Conservation (phyloP, 2,113 vertebrate species). For the Muntiacus reevesi region DNA sequence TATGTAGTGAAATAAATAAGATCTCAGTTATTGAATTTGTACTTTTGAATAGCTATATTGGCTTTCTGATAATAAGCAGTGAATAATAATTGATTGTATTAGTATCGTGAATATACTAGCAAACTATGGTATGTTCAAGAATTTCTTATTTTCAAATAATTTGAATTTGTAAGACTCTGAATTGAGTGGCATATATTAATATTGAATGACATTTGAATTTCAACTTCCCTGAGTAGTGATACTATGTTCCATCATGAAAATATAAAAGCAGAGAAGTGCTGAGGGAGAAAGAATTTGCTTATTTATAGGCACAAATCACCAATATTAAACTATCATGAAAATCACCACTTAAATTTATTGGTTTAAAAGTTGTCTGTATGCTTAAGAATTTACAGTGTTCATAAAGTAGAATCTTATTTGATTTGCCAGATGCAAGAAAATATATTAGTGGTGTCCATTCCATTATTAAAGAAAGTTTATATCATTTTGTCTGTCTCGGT, state of each 20-base stretch:
- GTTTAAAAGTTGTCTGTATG: neutral
- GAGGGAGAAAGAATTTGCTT: neutral
- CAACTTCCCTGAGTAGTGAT: neutral
- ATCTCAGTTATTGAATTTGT: neutral
- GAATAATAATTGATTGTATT: neutral
- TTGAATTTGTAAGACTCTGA: slow-evolving; percentile 3
- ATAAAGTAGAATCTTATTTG: slow-evolving; percentile 15
- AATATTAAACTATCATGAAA: neutral
- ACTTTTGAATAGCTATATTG: neutral
- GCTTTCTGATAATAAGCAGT: neutral
- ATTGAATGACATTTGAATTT: neutral
- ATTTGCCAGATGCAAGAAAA: slow-evolving; percentile 6
- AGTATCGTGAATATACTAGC: neutral
- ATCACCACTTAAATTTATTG: slow-evolving; percentile 9
- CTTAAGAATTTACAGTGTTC: neutral
- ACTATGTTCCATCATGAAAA: neutral
- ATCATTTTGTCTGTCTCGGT: neutral
- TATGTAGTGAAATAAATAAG: neutral
- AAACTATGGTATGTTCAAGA: neutral
- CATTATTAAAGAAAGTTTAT: neutral
- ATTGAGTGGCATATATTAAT: neutral
- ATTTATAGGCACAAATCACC: neutral
- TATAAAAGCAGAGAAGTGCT: neutral
- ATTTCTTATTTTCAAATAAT: slow-evolving; percentile 40
- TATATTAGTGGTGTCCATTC: neutral